Evolutionary conservation across 92 coral and sea anemone genomes (phyloP), one percentile per base, ranked within the genome.

Genomic region (Heteractis magnifica): DNA sequence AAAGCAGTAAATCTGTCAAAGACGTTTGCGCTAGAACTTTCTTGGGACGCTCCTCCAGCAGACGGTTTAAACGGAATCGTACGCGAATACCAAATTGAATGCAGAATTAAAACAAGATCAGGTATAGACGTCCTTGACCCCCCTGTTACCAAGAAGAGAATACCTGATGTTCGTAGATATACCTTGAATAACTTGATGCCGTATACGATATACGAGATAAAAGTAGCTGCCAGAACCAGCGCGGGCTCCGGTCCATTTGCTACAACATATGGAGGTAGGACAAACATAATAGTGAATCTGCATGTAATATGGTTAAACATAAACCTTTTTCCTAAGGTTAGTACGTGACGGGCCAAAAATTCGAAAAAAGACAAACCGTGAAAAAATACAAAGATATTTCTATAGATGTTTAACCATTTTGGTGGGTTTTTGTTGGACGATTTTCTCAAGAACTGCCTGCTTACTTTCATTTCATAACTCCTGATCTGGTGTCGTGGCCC

Each of bases 41-140:
- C 55, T 50, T 92, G 96, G 96, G 71, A 55, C 12, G 78, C 92
- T 13, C 81, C 90, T 14, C 90, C 82, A 14, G 41, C 49, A 15
- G 70, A 78, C 8, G 75, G 89, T 15, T 76, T 85, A 34, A 86
- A 92, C 72, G 96, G 96, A 19, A 53, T 80, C 16, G 51, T 86
- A 14, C 72, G 77, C 55, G 86, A 85, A 14, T 92, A 92, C 70
- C 59, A 75, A 41, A 49, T 92, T 0, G 34, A 48, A 23, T 90
- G 84, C 83, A 64, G 65, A 23, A 48, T 58, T 13, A 65, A 90
- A 41, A 56, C 78, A 15, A 82, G 84, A 12, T 79, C 93, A 13
- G 77, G 51, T 23, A 56, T 13, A 21, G 16, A 64, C 0, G 74
- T 23, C n/a, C 14, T 5, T 34, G 58, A 72, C n/a, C 9, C 34